phyloP scores from a whole-genome alignment of 1,140 invertebrate genomes.

The Drosophila saltans region DNA sequence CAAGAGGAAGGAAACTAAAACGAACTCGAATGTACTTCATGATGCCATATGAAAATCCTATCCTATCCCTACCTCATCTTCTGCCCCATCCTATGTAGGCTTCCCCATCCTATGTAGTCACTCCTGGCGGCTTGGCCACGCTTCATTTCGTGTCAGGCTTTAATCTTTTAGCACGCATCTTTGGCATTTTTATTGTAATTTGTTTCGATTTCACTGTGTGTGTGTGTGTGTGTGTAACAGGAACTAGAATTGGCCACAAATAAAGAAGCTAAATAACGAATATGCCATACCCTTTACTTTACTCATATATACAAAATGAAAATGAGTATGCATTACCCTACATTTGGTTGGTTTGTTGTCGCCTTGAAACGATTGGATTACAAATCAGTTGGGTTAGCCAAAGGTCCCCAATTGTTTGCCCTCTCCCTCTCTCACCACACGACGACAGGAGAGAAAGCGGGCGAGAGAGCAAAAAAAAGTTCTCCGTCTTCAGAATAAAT shows the following conservation, averaged over 20 bases:
- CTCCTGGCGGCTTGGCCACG: constrained; percentile 36
- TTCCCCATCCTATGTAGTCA: not conserved
- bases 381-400: constrained; percentile 5
- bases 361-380: not conserved
- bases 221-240: constrained; percentile 10
- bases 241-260: not conserved
- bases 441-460: not conserved
- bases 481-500: constrained; percentile 60
- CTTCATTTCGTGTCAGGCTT: constrained; percentile 77
- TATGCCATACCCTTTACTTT: not conserved
- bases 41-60: constrained; percentile 67
- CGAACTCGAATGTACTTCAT: constrained; percentile 37
- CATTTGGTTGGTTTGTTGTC: not conserved
- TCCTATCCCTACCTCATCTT: constrained; percentile 1
- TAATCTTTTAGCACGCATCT: constrained; percentile 80
- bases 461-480: constrained; percentile 2
- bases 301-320: not conserved
- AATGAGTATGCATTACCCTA: not conserved
- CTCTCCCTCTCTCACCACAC: not conserved
- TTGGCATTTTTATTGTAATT: constrained; percentile 81
- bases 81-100: not conserved
- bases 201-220: constrained; percentile 66
- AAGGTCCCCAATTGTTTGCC: not conserved
- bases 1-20: constrained; percentile 40
- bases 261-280: constrained; percentile 26